Evolutionary conservation across 2,797 vertebrate genomes (phyloP).

Genomic region (Distichodus sexfasciatus): DNA sequence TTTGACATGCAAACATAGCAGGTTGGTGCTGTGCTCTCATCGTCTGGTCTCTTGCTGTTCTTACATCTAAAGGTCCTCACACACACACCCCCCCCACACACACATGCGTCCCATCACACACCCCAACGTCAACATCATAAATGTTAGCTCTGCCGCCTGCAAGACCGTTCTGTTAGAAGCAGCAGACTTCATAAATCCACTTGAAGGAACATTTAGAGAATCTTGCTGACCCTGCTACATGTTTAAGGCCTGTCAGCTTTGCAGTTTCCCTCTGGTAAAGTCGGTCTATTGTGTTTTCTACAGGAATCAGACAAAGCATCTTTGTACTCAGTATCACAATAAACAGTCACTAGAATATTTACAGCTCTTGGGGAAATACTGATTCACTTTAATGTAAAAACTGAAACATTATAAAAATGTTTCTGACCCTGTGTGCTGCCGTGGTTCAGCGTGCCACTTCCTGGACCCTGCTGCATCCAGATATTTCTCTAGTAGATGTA

Average conservation of each 20-base stretch:
- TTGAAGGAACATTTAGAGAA: neutral
- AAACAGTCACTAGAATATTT: too few relatives aligned
- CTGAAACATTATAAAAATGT: too few relatives aligned
- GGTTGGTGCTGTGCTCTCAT: conserved; percentile 43
- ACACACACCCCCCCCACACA: neutral
- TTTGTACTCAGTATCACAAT: too few relatives aligned
- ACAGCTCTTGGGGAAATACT: too few relatives aligned
- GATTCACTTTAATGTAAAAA: too few relatives aligned
- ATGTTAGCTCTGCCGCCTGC: neutral
- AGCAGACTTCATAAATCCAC: conserved; percentile 28
- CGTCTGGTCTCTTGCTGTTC: conserved; percentile 1
- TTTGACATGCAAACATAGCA: conserved; percentile 45
- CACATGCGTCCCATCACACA: neutral
- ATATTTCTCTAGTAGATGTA: too few relatives aligned
- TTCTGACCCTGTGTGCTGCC: too few relatives aligned
- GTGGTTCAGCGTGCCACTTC: too few relatives aligned
- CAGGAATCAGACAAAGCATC: too few relatives aligned
- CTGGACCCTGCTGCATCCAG: too few relatives aligned
- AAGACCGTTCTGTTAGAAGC: neutral
- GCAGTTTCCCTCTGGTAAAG: neutral
- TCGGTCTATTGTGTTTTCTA: too few relatives aligned
- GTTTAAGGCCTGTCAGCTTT: conserved; percentile 39
- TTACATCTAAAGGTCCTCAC: neutral
- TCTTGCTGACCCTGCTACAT: neutral
- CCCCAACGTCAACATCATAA: conserved; percentile 45